Conservation (phyloP, 2,113 vertebrate genomes). For the Actenoides lindsayi region DNA sequence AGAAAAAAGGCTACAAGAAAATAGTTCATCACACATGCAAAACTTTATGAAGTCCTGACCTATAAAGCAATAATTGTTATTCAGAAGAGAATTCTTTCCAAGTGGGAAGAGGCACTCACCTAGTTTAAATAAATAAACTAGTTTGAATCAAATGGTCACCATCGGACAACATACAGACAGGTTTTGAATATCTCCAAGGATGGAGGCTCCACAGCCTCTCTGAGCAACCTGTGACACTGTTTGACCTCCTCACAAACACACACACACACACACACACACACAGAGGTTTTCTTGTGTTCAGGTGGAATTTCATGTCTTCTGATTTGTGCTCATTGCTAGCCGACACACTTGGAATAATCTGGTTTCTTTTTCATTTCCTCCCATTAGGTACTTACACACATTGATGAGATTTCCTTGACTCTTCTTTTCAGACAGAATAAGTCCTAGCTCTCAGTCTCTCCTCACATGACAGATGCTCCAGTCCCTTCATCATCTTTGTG, state of each 20-base stretch:
- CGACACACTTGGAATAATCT: not conserved
- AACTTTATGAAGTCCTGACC: not conserved
- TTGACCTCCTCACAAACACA: not conserved
- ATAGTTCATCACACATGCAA: not conserved
- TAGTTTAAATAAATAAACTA: not conserved
- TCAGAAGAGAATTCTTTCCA: not conserved
- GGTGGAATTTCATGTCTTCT: not conserved
- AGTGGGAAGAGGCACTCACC: not conserved
- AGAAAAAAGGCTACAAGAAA: not conserved
- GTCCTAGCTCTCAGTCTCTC: not conserved
- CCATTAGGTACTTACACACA: not conserved
- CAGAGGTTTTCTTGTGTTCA: not conserved
- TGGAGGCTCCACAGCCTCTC: not conserved
- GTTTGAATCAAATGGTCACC: not conserved
- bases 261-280: not conserved
- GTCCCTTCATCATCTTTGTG: not conserved
- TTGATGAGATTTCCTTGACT: not conserved
- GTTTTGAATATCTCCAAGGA: not conserved
- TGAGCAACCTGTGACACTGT: not conserved
- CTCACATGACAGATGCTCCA: not conserved
- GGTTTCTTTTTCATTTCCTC: not conserved
- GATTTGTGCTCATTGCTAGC: not conserved
- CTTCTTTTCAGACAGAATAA: not conserved
- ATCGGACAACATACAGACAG: not conserved
- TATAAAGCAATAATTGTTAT: not conserved